Conservation (phyloP, 1,140 invertebrate species). For the Atta colombica region DNA sequence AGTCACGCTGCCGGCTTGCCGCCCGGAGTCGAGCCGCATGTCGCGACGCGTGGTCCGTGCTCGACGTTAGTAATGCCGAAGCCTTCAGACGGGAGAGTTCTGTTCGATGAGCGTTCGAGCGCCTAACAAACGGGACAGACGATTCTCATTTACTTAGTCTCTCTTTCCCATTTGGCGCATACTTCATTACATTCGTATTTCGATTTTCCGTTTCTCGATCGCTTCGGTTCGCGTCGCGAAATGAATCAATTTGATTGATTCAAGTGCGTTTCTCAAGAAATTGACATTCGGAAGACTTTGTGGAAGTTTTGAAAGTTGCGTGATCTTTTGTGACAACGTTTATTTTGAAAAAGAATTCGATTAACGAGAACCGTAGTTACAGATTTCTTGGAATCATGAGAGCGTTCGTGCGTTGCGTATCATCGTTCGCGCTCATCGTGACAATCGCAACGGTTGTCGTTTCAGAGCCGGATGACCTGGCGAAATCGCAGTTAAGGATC, state of each 20-base stretch:
- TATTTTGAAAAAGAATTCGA: background rate
- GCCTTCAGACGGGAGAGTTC: conserved; percentile 61
- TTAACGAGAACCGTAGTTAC: background rate
- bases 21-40: conserved; percentile 19
- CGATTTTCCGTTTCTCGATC: background rate
- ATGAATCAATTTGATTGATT: background rate
- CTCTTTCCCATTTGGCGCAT: background rate
- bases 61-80: conserved; percentile 76
- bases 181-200: background rate
- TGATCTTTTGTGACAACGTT: background rate
- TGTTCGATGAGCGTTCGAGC: conserved; percentile 15
- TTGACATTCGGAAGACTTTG: no score
- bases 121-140: background rate
- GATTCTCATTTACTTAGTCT: background rate
- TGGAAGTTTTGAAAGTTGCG: background rate
- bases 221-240: background rate
- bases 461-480: conserved; percentile 50
- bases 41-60: no score
- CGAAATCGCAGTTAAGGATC: conserved; percentile 77
- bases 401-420: background rate
- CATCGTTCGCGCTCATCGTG: conserved; percentile 11
- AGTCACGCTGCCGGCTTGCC: conserved; percentile 79
- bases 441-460: background rate
- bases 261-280: background rate
- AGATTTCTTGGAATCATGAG: background rate